A percentile compares a stretch with the other conserved stretches of the same genome.
phyloP scores from a whole-genome alignment of 1,140 invertebrate species.

The Sitobion miscanthi region DNA sequence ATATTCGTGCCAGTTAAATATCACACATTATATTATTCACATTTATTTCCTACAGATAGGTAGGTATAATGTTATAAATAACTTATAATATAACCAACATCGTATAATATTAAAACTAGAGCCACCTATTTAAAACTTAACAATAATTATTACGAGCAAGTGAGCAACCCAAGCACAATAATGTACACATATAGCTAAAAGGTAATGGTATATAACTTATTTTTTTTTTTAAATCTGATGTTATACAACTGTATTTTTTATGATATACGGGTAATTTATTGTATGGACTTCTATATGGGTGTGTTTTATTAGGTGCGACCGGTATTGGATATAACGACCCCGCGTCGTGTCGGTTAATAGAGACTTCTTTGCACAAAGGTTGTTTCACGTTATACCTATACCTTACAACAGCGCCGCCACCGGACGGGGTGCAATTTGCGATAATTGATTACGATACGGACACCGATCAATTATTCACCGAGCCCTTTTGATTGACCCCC shows the following conservation, averaged over 20 bases:
- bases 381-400: not conserved
- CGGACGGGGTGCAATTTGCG: not conserved
- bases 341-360: not conserved
- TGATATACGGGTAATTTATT: not conserved
- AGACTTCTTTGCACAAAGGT: constrained; percentile 8
- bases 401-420: not conserved
- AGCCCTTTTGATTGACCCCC: constrained; percentile 33
- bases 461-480: constrained; percentile 39
- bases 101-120: not conserved
- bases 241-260: not conserved
- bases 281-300: not conserved
- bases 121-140: not conserved
- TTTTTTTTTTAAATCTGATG: not conserved
- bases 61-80: no score
- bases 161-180: not conserved
- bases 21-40: not conserved
- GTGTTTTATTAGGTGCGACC: not conserved
- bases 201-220: not conserved
- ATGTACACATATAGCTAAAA: not conserved
- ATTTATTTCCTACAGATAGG: not conserved
- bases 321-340: not conserved
- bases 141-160: no score
- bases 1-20: not conserved
- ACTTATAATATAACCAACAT: no score
- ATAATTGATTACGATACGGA: constrained; percentile 30